Evolutionary conservation across 2,888 invertebrate genomes (phyloP).

Genomic region (Netelia inedita): DNA sequence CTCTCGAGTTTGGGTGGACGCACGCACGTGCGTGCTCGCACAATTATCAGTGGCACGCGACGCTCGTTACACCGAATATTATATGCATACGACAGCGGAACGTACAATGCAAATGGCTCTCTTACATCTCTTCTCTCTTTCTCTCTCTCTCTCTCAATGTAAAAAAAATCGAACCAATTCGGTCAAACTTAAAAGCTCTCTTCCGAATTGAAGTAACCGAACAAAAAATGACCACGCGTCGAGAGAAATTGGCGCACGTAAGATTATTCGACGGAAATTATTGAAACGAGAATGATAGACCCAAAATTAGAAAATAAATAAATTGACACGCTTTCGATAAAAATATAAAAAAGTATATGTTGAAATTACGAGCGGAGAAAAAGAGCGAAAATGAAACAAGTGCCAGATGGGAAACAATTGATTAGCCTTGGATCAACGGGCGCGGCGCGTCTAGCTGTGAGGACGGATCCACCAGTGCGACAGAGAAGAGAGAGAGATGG

Average conservation of each 20-base stretch:
- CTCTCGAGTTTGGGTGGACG: conserved; percentile 33
- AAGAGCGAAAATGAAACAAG: conserved; percentile 18
- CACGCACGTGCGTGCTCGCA: conserved; percentile 57
- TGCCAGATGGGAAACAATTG: conserved; percentile 69
- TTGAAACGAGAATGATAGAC: not conserved
- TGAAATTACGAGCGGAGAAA: not conserved
- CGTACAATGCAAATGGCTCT: not conserved
- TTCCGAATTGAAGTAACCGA: not conserved
- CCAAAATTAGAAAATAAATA: not conserved
- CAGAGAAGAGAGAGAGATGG: conserved; percentile 34
- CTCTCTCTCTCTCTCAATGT: not conserved
- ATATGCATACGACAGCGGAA: not conserved
- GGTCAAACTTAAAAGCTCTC: not conserved
- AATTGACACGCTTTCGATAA: not conserved
- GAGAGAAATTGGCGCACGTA: not conserved
- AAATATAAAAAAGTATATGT: not conserved
- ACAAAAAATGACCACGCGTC: not conserved
- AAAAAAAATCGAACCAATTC: not conserved
- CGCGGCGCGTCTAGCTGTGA: conserved; percentile 72
- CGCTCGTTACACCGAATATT: conserved; percentile 39
- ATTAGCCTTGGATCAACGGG: conserved; percentile 77
- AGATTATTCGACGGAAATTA: not conserved
- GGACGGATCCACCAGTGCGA: conserved; percentile 66
- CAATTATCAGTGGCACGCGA: conserved; percentile 57
- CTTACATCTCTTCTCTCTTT: not conserved